Conservation (phyloP, 2,888 invertebrate species). For the Argyresthia goedartella region DNA sequence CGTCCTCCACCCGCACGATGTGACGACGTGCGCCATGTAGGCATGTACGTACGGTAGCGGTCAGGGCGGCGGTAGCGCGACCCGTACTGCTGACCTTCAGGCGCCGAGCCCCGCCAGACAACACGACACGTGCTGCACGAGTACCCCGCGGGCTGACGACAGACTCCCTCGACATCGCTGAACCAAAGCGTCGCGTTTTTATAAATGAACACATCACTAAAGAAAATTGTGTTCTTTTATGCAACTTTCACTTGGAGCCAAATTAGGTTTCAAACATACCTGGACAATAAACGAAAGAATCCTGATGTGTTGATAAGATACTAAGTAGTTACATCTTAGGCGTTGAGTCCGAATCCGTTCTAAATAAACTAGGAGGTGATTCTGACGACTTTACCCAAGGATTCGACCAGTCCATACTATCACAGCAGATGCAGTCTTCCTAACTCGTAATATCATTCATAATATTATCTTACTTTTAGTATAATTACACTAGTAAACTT, state of each 20-base stretch:
- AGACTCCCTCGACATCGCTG: slow-evolving; percentile 7
- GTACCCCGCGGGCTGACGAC: slow-evolving; percentile 10
- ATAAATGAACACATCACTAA: slow-evolving; percentile 13
- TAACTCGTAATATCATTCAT: too few species aligned
- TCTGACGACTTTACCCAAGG: too few species aligned
- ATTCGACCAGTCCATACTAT: too few species aligned
- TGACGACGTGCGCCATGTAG: not conserved
- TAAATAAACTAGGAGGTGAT: not conserved
- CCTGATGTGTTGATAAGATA: slow-evolving; percentile 8
- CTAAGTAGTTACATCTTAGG: slow-evolving; percentile 7
- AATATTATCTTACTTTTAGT: too few species aligned
- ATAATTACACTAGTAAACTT: too few species aligned
- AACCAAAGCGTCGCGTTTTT: slow-evolving; percentile 7
- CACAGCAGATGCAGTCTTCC: too few species aligned
- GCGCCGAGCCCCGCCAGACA: not conserved
- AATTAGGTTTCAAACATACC: slow-evolving; percentile 7
- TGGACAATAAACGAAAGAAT: slow-evolving; percentile 11
- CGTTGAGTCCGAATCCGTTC: not conserved
- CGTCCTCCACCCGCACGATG: not conserved
- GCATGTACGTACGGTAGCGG: not conserved
- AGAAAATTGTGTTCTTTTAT: slow-evolving; percentile 10
- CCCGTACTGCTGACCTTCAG: not conserved
- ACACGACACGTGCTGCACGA: slow-evolving; percentile 9
- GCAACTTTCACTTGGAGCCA: slow-evolving; percentile 5
- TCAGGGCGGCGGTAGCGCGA: not conserved